Evolutionary conservation across 2,888 invertebrate species (phyloP).

Genomic region (Cryptocheilus praepositus): DNA sequence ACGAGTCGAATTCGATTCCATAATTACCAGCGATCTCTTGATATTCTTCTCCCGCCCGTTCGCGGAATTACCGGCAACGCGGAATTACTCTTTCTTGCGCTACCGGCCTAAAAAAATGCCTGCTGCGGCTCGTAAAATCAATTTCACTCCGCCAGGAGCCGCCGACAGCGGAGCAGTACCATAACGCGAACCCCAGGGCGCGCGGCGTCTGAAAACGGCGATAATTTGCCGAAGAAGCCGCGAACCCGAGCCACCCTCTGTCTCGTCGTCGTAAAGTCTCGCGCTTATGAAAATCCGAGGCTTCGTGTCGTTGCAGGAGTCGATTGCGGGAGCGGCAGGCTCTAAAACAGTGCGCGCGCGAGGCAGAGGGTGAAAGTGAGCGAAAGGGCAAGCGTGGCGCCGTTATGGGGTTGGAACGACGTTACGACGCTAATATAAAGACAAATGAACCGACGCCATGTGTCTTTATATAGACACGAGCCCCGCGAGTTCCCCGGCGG

Average conservation of each 20-base stretch:
- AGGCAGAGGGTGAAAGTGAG: too few relatives aligned
- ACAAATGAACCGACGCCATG: slow-evolving; percentile 70
- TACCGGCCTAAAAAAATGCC: neutral
- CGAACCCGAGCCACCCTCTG: slow-evolving; percentile 3
- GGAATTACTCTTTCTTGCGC: neutral
- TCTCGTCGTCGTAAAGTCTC: too few relatives aligned
- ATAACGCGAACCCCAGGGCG: too few relatives aligned
- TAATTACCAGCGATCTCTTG: slow-evolving; percentile 13
- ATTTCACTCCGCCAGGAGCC: slow-evolving; percentile 1
- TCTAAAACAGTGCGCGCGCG: neutral
- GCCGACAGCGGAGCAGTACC: neutral
- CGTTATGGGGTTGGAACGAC: slow-evolving; percentile 5
- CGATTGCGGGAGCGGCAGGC: neutral
- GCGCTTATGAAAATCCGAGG: slow-evolving; percentile 6
- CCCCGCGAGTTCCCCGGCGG: slow-evolving; percentile 35
- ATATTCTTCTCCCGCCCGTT: slow-evolving; percentile 11
- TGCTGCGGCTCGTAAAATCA: neutral
- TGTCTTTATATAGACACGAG: slow-evolving; percentile 67
- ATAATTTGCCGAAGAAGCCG: slow-evolving; percentile 14
- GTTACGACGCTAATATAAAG: slow-evolving; percentile 66
- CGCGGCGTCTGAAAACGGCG: neutral
- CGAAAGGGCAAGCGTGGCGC: neutral
- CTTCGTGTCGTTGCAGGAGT: slow-evolving; percentile 8
- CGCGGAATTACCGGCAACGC: too few relatives aligned
- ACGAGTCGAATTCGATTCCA: neutral